Conservation (phyloP, 2,113 vertebrate genomes). For the Neogale vison region DNA sequence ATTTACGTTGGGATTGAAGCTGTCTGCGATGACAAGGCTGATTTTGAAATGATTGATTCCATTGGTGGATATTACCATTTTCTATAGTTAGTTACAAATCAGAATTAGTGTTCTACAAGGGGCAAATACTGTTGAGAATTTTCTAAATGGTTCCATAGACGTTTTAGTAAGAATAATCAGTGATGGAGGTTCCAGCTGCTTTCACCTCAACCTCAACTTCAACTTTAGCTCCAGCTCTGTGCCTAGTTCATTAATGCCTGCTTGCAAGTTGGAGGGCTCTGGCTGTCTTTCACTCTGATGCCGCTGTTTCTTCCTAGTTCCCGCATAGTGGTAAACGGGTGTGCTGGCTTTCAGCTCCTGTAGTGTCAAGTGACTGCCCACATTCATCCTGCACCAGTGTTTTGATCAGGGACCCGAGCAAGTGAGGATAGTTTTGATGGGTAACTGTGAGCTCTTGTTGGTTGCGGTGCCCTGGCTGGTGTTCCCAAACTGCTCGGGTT, state of each 20-base stretch:
- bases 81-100: neutral
- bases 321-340: neutral
- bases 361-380: neutral
- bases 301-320: neutral
- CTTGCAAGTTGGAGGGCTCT: neutral
- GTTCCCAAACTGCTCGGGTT: neutral
- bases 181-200: neutral
- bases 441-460: neutral
- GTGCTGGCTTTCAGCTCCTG: neutral
- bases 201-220: neutral
- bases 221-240: neutral
- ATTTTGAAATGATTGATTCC: conserved; percentile 4
- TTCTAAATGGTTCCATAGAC: neutral
- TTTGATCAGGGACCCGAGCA: neutral
- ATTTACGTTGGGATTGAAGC: neutral
- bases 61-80: neutral
- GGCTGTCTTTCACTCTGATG: neutral
- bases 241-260: neutral
- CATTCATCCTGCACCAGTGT: neutral
- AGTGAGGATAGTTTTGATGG: neutral
- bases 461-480: neutral
- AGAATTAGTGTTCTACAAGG: neutral
- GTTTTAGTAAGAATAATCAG: neutral
- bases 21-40: neutral
- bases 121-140: neutral